Evolutionary conservation across 1,140 invertebrate genomes (phyloP).

Genomic region (Zaprionus vittiger): DNA sequence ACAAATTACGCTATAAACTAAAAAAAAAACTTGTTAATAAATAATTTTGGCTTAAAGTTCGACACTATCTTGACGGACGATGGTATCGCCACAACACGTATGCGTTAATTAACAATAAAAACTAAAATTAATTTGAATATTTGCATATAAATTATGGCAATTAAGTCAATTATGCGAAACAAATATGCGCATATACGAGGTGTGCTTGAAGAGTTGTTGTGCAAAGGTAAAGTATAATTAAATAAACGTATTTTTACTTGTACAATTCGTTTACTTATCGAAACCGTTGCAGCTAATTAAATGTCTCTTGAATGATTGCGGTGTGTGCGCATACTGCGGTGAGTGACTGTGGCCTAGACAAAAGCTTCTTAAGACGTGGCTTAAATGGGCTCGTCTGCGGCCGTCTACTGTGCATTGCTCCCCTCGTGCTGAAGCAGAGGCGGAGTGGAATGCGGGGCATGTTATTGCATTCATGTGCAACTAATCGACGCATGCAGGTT

Average conservation of each 20-base stretch:
- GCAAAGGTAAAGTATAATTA: not conserved
- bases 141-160: slow-evolving; percentile 23
- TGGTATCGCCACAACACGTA: not conserved
- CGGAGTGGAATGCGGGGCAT: slow-evolving; percentile 10
- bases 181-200: slow-evolving; percentile 3
- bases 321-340: slow-evolving; percentile 1
- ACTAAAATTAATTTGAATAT: slow-evolving; percentile 29
- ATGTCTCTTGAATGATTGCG: slow-evolving; percentile 1
- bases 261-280: not conserved
- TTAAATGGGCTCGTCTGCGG: slow-evolving; percentile 54
- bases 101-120: slow-evolving; percentile 35
- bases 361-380: slow-evolving; percentile 67
- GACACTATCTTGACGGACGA: slow-evolving; percentile 10
- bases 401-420: slow-evolving; percentile 32
- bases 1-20: not conserved
- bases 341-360: slow-evolving; percentile 30
- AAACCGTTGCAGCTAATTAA: slow-evolving; percentile 12
- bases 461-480: slow-evolving; percentile 71
- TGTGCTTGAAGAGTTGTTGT: not conserved
- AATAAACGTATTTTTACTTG: not conserved
- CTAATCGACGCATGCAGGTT: slow-evolving; percentile 74
- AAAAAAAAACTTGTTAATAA: slow-evolving; percentile 18
- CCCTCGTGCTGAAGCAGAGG: not conserved
- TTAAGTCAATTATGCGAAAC: slow-evolving; percentile 20
- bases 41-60: slow-evolving; percentile 13